Conservation (phyloP, 1,140 invertebrate genomes). For the Cotesia chilonis region DNA sequence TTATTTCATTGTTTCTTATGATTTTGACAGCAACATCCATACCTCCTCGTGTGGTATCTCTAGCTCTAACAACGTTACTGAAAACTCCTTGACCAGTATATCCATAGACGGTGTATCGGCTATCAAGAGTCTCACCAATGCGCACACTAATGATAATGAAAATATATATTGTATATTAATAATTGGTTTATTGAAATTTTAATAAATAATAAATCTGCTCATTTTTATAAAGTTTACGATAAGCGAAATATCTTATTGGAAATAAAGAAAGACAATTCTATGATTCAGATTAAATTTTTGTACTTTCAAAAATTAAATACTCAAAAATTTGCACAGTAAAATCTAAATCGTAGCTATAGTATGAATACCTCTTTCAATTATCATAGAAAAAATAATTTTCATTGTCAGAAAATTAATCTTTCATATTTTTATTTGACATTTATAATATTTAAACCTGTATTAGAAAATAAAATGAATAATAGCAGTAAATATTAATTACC, state of each 20-base stretch:
- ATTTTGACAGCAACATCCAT: constrained; percentile 99
- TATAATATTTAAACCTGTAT: too few relatives aligned
- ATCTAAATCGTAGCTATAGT: too few relatives aligned
- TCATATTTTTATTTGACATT: too few relatives aligned
- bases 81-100: constrained; percentile 99
- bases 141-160: constrained; percentile 78
- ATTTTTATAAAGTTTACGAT: too few relatives aligned
- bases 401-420: background rate
- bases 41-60: constrained; percentile 86
- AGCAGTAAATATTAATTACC: constrained; percentile 45
- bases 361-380: too few relatives aligned
- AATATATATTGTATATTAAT: background rate
- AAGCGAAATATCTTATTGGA: too few relatives aligned
- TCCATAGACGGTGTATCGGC: constrained; percentile 93
- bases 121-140: constrained; percentile 94
- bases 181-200: background rate
- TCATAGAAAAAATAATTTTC: background rate
- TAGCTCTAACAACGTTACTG: constrained; percentile 94
- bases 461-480: background rate
- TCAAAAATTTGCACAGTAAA: too few relatives aligned
- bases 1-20: constrained; percentile 99
- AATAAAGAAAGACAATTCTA: too few relatives aligned
- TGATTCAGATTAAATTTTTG: too few relatives aligned
- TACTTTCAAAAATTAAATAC: too few relatives aligned
- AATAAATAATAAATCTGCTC: constrained; percentile 4